These are phyloP conservation scores for Reinhardtius hippoglossoides DNA, from an alignment of 2,113 vertebrate species.

Conservation along the genomic window DNA sequence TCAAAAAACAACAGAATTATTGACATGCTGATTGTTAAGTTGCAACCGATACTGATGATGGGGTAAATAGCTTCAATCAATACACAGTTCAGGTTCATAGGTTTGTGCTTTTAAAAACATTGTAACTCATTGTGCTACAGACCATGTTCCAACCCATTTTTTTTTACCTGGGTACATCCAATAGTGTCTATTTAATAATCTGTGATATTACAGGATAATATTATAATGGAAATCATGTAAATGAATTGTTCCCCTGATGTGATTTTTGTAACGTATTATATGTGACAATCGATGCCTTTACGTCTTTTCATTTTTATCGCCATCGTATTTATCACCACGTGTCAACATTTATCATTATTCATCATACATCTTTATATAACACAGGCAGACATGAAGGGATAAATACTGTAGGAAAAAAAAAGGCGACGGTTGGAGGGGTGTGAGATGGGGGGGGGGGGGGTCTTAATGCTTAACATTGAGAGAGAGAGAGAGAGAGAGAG, in stretches of 20 bases:
- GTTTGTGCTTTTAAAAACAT: background rate
- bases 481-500: conserved; percentile 78
- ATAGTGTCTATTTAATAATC: too few relatives aligned
- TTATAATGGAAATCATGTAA: too few relatives aligned
- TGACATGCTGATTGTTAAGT: too few relatives aligned
- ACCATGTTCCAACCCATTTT: background rate
- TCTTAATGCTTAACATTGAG: conserved; percentile 36
- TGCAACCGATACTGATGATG: background rate
- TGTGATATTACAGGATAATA: too few relatives aligned
- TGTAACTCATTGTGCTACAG: background rate
- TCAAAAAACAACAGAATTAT: too few relatives aligned
- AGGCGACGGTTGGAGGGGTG: conserved; percentile 66
- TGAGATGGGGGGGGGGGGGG: background rate
- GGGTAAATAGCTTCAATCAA: background rate
- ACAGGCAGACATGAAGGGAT: background rate
- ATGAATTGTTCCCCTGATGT: background rate
- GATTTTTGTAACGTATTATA: background rate
- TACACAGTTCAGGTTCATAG: background rate
- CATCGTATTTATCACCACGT: background rate
- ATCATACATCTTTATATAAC: background rate
- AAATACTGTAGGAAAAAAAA: background rate
- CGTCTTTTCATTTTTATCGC: background rate
- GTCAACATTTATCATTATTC: background rate
- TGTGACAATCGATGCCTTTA: background rate
- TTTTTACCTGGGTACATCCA: background rate